Percentiles rank a stretch among this genome's conserved stretches.
Conservation (phyloP, 2,888 invertebrate genomes). For the Agrochola macilenta region DNA sequence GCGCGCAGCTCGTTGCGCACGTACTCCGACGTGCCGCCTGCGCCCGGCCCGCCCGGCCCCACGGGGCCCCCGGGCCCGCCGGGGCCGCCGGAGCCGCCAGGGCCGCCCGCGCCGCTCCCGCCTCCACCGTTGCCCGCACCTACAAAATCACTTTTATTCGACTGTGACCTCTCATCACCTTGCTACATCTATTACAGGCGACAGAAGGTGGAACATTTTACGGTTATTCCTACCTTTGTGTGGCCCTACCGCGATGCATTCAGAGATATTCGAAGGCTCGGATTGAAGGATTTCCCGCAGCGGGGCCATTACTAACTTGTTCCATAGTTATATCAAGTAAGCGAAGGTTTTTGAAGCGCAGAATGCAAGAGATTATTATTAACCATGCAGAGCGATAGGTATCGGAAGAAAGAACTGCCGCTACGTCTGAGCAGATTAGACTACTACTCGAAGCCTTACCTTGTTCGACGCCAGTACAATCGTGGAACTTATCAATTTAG, state of each 20-base stretch:
- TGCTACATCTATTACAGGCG: conserved; percentile 11
- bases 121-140: conserved; percentile 75
- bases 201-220: conserved; percentile 11
- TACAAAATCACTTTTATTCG: conserved; percentile 52
- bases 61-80: conserved; percentile 60
- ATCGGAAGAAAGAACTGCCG: conserved; percentile 64
- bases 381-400: conserved; percentile 77
- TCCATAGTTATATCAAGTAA: conserved; percentile 70
- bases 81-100: conserved; percentile 49
- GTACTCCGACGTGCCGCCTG: conserved; percentile 94
- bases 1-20: conserved; percentile 97
- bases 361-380: conserved; percentile 70
- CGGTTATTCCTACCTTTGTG: conserved; percentile 50
- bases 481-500: conserved; percentile 4
- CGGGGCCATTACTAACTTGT: conserved; percentile 35
- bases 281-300: conserved; percentile 17
- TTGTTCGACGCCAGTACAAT: conserved; percentile 21
- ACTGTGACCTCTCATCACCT: conserved; percentile 18
- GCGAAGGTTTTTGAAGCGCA: conserved; percentile 70
- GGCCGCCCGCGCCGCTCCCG: conserved; percentile 63
- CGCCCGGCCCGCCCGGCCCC: conserved; percentile 54
- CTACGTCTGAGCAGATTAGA: conserved; percentile 39
- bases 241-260: conserved; percentile 29
- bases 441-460: conserved; percentile 58
- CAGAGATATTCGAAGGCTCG: conserved; percentile 12